phyloP scores from a whole-genome alignment of 2,888 invertebrate species.

The Elmis aenea region DNA sequence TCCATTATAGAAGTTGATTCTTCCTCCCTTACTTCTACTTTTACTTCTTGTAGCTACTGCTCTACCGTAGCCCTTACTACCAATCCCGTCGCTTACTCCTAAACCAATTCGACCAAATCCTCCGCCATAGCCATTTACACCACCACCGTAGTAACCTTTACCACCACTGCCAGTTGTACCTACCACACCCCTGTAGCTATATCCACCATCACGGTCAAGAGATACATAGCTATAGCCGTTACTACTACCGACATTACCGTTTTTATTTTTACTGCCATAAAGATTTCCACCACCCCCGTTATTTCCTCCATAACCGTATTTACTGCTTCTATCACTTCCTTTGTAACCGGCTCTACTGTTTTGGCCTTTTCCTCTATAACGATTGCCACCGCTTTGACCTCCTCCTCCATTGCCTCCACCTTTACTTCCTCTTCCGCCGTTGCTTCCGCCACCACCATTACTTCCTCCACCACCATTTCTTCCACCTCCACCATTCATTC shows the following conservation, averaged over 20 bases:
- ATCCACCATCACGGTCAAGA: too few species aligned
- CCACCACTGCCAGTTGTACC: too few species aligned
- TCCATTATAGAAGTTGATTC: too few species aligned
- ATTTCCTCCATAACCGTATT: background rate
- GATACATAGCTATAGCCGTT: slow-evolving; percentile 5
- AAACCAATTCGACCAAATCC: too few species aligned
- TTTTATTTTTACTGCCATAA: background rate
- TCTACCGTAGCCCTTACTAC: too few species aligned
- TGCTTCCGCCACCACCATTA: slow-evolving; percentile 1
- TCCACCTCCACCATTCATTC: background rate
- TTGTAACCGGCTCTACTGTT: background rate
- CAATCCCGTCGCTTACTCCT: too few species aligned
- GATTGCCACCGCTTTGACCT: background rate
- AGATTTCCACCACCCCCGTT: background rate
- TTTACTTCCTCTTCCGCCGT: slow-evolving; percentile 1
- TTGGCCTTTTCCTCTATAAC: background rate
- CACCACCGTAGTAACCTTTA: too few species aligned
- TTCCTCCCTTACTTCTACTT: too few species aligned
- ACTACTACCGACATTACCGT: slow-evolving; percentile 1
- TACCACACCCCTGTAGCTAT: too few species aligned
- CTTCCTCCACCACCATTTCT: background rate
- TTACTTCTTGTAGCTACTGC: too few species aligned
- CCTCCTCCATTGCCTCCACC: background rate
- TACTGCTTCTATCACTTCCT: background rate
- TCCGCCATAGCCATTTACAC: too few species aligned